phyloP scores from a whole-genome alignment of 1,140 invertebrate species.

The Archivesica marissinica region DNA sequence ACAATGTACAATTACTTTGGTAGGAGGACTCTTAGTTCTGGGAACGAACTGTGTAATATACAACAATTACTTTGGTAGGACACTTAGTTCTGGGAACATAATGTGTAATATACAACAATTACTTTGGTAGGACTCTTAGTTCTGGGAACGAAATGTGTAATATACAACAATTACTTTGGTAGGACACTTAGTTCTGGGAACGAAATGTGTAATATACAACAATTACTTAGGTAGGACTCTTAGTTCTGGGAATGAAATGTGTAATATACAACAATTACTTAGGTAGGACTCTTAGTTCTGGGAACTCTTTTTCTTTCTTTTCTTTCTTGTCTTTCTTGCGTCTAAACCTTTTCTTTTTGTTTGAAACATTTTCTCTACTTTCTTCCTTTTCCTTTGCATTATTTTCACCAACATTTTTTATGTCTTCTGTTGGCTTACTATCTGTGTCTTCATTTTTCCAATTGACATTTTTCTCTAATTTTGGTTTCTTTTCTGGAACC shows the following conservation, averaged over 20 bases:
- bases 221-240: conserved; percentile 75
- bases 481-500: conserved; percentile 33
- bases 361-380: conserved; percentile 39
- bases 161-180: too few relatives aligned
- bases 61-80: too few relatives aligned
- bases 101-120: too few relatives aligned
- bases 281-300: conserved; percentile 72
- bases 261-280: conserved; percentile 67
- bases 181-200: too few relatives aligned
- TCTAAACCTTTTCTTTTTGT: conserved; percentile 64
- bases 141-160: too few relatives aligned
- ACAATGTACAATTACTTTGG: too few relatives aligned
- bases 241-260: too few relatives aligned
- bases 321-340: conserved; percentile 65
- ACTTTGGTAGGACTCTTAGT: too few relatives aligned
- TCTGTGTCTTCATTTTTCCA: background rate
- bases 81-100: too few relatives aligned
- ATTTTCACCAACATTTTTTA: background rate
- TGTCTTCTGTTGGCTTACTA: conserved; percentile 24
- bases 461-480: conserved; percentile 31
- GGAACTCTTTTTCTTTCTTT: conserved; percentile 65
- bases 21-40: too few relatives aligned
- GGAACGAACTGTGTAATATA: too few relatives aligned
- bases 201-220: too few relatives aligned
- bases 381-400: conserved; percentile 1